phyloP scores from a whole-genome alignment of 2,888 invertebrate genomes.

The Ernsta delagoae region DNA sequence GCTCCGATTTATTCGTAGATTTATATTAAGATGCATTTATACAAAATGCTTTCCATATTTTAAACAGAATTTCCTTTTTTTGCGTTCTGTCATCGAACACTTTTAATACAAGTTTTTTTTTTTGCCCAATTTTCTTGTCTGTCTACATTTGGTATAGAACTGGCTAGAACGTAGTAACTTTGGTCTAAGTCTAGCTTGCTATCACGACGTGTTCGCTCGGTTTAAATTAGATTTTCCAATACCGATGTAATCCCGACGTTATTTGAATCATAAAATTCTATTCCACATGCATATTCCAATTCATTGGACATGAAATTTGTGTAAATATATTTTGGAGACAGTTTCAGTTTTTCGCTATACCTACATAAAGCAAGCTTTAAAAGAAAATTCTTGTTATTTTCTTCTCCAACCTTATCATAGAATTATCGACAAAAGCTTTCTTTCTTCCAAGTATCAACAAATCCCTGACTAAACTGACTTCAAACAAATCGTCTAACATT shows the following conservation, averaged over 20 bases:
- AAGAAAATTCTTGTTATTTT: no score
- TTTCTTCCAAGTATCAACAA: background rate
- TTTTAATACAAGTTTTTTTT: no score
- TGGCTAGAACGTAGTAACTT: background rate
- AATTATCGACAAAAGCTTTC: background rate
- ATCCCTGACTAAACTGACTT: background rate
- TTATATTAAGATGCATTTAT: background rate
- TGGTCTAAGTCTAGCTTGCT: constrained; percentile 1
- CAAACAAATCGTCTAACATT: constrained; percentile 16
- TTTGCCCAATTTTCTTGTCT: no score
- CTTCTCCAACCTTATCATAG: background rate
- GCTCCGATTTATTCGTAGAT: background rate
- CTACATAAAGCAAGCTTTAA: no score
- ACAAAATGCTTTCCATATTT: no score
- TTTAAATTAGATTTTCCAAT: constrained; percentile 34
- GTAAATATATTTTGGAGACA: background rate
- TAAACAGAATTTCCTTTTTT: no score
- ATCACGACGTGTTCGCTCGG: constrained; percentile 2
- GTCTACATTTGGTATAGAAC: no score
- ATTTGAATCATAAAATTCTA: constrained; percentile 32
- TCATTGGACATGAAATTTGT: constrained; percentile 23
- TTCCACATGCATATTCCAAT: constrained; percentile 16
- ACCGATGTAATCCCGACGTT: constrained; percentile 27
- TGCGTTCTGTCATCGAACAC: no score
- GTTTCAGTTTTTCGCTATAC: background rate